Percentiles rank a stretch among this genome's conserved stretches.
phyloP scores from a whole-genome alignment of 2,888 invertebrate species.

The Leucoptera coffeella region DNA sequence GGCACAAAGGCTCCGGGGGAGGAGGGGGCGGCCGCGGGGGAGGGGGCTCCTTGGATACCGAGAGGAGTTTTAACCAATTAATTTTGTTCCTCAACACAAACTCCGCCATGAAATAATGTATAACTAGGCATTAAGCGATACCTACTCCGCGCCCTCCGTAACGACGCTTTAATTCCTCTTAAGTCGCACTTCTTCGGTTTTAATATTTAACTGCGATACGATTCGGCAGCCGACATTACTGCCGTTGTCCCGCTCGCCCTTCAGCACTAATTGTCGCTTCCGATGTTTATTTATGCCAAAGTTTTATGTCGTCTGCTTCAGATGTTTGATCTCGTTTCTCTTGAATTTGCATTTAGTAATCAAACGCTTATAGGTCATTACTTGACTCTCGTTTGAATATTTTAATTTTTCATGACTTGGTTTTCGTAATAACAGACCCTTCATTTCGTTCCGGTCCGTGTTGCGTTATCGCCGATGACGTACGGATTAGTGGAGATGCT shows the following conservation, averaged over 20 bases:
- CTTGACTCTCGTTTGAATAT: too few species aligned
- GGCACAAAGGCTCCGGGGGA: slow-evolving; percentile 1
- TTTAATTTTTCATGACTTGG: too few species aligned
- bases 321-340: neutral
- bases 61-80: slow-evolving; percentile 58
- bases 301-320: neutral
- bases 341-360: too few species aligned
- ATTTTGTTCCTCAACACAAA: slow-evolving; percentile 57
- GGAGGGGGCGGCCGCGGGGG: slow-evolving; percentile 19
- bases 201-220: slow-evolving; percentile 53
- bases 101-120: slow-evolving; percentile 54
- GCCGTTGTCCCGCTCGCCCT: too few species aligned
- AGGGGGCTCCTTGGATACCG: slow-evolving; percentile 48
- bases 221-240: slow-evolving; percentile 41
- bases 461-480: too few species aligned
- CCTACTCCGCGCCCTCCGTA: slow-evolving; percentile 39
- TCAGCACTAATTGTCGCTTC: too few species aligned
- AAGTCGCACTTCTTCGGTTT: slow-evolving; percentile 53
- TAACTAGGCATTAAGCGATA: slow-evolving; percentile 51
- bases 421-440: too few species aligned
- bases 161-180: slow-evolving; percentile 54
- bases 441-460: too few species aligned
- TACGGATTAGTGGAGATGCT: too few species aligned
- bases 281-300: too few species aligned
- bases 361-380: too few species aligned